These are phyloP conservation scores for Hirudinaria manillensis DNA, from an alignment of 2,888 invertebrate genomes.

Conservation along the genomic window DNA sequence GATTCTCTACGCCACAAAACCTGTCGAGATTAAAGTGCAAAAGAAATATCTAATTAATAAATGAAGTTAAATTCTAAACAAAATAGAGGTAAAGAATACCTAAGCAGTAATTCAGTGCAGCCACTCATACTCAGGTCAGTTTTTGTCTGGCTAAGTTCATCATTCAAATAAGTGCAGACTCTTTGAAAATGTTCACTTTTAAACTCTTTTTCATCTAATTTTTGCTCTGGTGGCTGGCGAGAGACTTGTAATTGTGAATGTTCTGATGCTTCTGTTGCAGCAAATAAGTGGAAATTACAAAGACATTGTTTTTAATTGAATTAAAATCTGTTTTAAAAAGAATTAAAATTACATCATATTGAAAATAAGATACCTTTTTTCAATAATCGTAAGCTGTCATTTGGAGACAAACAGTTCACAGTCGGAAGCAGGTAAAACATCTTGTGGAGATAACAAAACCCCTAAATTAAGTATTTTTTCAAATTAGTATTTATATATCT, in stretches of 20 bases:
- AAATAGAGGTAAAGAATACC: too few species aligned
- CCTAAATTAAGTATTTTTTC: not conserved
- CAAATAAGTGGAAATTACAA: not conserved
- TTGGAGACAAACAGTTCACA: conserved; percentile 44
- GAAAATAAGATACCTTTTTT: not conserved
- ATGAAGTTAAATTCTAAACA: not conserved
- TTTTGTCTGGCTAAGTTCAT: too few species aligned
- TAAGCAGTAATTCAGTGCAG: too few species aligned
- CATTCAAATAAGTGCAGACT: too few species aligned
- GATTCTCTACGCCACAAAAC: conserved; percentile 37
- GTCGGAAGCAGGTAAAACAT: conserved; percentile 43
- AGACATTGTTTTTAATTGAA: not conserved
- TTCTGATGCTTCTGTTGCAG: too few species aligned
- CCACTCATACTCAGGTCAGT: not conserved
- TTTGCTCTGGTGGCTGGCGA: too few species aligned
- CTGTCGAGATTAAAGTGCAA: conserved; percentile 35
- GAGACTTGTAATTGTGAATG: too few species aligned
- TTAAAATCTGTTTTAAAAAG: not conserved
- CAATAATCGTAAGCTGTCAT: conserved; percentile 29
- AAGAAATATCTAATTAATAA: not conserved
- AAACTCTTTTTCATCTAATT: too few species aligned
- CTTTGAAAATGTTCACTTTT: too few species aligned
- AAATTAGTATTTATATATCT: too few species aligned
- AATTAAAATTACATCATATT: not conserved
- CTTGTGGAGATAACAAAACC: conserved; percentile 30